Percentiles rank a stretch among this genome's conserved stretches.
Evolutionary conservation across 2,888 invertebrate species (phyloP).

Genomic region (Drosophila greeni): DNA sequence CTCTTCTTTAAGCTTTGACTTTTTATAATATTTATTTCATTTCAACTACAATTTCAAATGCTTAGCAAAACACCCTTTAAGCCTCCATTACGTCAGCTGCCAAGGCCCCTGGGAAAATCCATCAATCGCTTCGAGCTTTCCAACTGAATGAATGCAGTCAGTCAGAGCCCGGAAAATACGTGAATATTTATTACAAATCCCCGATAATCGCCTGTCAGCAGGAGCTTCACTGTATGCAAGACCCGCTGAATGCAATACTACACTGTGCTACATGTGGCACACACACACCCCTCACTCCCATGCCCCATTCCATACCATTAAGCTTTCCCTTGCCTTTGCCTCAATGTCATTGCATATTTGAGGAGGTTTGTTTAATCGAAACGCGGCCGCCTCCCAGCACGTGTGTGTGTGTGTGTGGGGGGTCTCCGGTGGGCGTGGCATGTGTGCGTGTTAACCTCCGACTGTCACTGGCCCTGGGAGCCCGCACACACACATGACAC

Average conservation of each 20-base stretch:
- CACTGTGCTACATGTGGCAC: not conserved
- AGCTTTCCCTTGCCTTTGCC: constrained; percentile 57
- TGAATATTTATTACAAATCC: constrained; percentile 12
- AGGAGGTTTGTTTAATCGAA: constrained; percentile 71
- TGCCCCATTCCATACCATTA: not conserved
- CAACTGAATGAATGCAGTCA: constrained; percentile 1
- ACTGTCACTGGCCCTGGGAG: constrained; percentile 41
- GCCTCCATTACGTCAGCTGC: not conserved
- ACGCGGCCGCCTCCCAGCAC: constrained; percentile 39
- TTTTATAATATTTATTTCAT: not conserved
- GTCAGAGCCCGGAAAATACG: not conserved
- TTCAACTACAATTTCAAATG: not conserved
- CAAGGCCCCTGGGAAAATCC: constrained; percentile 2
- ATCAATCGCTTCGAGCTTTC: constrained; percentile 4
- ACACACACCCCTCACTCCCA: constrained; percentile 1
- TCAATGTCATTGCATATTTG: constrained; percentile 72
- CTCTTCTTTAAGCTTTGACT: not conserved
- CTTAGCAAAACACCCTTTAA: too few relatives aligned
- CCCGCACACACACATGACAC: constrained; percentile 47
- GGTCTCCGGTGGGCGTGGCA: constrained; percentile 35
- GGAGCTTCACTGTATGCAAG: constrained; percentile 9
- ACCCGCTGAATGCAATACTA: constrained; percentile 24
- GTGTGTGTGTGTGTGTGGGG: not conserved
- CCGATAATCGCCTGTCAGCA: constrained; percentile 13
- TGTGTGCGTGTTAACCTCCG: constrained; percentile 35